Conservation (phyloP, 35 echinoderm and acorn worm genomes). For the Heliocidaris erythrogramma region DNA sequence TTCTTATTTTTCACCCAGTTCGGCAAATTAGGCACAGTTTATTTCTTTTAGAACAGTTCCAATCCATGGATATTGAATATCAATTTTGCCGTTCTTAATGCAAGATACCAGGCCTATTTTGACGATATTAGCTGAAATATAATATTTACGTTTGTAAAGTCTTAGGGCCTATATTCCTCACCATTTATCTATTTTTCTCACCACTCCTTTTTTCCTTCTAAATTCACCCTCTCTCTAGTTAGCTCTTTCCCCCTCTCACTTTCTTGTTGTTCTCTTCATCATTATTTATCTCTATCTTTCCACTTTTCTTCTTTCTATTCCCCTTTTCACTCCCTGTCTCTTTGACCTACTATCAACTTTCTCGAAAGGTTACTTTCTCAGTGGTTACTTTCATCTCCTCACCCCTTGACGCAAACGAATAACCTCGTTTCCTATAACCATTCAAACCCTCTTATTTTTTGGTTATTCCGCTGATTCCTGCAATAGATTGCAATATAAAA, state of each 20-base stretch:
- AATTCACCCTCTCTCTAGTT: neutral
- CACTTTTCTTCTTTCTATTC: neutral
- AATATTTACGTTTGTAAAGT: neutral
- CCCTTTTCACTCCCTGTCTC: neutral
- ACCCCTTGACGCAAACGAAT: neutral
- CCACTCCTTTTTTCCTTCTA: neutral
- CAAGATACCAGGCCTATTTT: neutral
- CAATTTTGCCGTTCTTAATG: neutral
- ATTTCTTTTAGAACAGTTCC: too few species aligned
- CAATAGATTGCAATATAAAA: neutral
- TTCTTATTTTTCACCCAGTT: too few species aligned
- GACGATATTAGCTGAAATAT: too few species aligned
- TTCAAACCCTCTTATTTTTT: neutral
- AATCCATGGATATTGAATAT: neutral
- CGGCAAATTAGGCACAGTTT: too few species aligned
- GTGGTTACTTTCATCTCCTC: neutral
- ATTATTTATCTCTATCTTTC: neutral
- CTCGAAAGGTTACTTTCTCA: neutral
- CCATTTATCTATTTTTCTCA: neutral
- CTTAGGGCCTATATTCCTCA: neutral
- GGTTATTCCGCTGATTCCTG: neutral
- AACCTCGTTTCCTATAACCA: neutral
- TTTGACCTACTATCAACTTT: neutral
- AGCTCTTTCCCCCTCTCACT: neutral
- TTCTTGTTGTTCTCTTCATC: neutral